Evolutionary conservation across 2,888 invertebrate genomes (phyloP).

Genomic region (Metallyticus violacea): DNA sequence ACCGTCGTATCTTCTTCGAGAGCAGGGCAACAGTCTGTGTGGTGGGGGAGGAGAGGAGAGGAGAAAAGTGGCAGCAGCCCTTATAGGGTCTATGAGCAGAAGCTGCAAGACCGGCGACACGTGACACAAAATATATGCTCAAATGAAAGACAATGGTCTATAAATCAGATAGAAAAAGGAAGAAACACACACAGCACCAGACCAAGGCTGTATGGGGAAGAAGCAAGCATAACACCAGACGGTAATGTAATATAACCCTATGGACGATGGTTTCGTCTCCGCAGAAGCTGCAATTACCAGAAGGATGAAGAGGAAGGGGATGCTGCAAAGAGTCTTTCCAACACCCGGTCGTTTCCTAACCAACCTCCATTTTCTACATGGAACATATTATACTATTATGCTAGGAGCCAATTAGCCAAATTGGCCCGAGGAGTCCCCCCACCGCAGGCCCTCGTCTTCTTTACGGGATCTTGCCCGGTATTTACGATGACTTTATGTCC

Average conservation of each 20-base stretch:
- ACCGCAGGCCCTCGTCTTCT: slow-evolving; percentile 1
- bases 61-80: not conserved
- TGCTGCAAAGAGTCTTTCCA: not conserved
- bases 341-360: not conserved
- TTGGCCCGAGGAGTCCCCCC: slow-evolving; percentile 22
- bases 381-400: slow-evolving; percentile 35
- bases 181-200: not conserved
- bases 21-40: not conserved
- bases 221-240: slow-evolving; percentile 6
- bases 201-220: not conserved
- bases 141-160: slow-evolving; percentile 52
- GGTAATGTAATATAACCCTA: slow-evolving; percentile 19
- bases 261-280: slow-evolving; percentile 15
- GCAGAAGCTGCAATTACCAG: slow-evolving; percentile 1
- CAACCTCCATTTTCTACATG: slow-evolving; percentile 5
- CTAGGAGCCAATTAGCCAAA: slow-evolving; percentile 36
- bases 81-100: not conserved
- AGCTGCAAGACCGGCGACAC: not conserved
- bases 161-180: slow-evolving; percentile 44
- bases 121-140: slow-evolving; percentile 47
- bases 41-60: not conserved
- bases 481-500: slow-evolving; percentile 32
- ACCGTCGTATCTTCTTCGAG: slow-evolving; percentile 21
- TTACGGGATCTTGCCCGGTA: slow-evolving; percentile 23
- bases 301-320: not conserved